Base-by-base conservation (phyloP, 2,113 vertebrate species). In the Zosterops pallidus region DNA sequence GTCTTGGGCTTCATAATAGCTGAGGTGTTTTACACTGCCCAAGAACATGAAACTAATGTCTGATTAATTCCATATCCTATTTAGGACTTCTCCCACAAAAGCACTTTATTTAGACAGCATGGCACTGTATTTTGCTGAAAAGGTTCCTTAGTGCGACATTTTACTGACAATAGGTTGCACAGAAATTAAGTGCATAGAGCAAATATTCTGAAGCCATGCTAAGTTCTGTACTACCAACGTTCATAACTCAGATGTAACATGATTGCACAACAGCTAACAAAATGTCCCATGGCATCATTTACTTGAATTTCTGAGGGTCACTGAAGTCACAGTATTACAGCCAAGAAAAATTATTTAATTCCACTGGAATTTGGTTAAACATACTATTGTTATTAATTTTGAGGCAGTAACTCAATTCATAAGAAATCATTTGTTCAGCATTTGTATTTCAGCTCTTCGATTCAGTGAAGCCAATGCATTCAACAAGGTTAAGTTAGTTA, bases 111-210 rank as follows among this genome's bases (percentile, higher is more conserved):
- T 86, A 86, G 22, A 35, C 20, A 75, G 39, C 13, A 42, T 1
- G 0, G 20, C 13, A 80, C 9, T 21, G 6, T n/a, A 68, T 46
- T 79, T 94, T 46, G 12, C 46, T 62, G 42, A 46, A 83, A 85
- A 57, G 4, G 22, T 64, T 75, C 52, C 35, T 67, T 44, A 42
- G n/a, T 6, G 7, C 20, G 12, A 21, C 24, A 55, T 39, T 83
- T 82, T 79, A 75, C 13, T 1, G 1, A 41, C 24, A 95, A n/a
- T 0, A 78, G 5, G 6, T 18, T 82, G 31, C 37, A 75, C 0
- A 71, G n/a, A 64, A 82, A 76, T 9, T 0, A 91, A 55, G 21
- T 26, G 28, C 0, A 0, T 26, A 24, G 6, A 1, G 3, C 8
- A 6, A 91, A 53, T 69, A 86, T 26, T 69, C 44, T 57, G 24